Evolutionary conservation across 2,797 vertebrate genomes (phyloP), one percentile per base, ranked within the genome.

Genomic region (Caiman crocodilus): DNA sequence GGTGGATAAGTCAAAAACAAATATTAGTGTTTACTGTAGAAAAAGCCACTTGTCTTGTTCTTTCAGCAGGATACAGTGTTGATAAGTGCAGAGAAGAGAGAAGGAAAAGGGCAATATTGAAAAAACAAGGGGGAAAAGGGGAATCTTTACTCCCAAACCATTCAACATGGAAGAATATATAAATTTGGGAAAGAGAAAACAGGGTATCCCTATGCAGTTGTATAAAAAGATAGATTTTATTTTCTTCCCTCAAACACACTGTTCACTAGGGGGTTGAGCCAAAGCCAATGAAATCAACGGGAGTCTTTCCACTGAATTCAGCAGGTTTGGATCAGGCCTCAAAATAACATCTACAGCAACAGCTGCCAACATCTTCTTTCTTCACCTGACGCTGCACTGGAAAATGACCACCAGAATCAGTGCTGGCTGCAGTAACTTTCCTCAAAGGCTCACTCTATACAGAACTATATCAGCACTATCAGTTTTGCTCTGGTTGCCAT

Each of bases 221-320:
- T 3, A 3, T 0, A 87, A 69, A 4, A 2, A 55, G 76, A 15
- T 58, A 78, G 88, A 58, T 4, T 57, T 50, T 1, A 0, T 0
- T 16, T 17, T 26, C 35, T 90, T 35, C 32, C 82, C 69, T 81
- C 23, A 21, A n/a, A 42, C 0, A 0, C 7, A 13, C 13, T 57
- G 32, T 1, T 5, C 56, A 88, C 28, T 28, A 57, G 26, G 30
- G 14, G 14, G 71, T 42, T 14, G 80, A 82, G 61, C 65, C 84
- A 60, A n/a, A 0, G 0, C 42, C 10, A 20, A 28, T 23, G 63
- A 79, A 7, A 63, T 18, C 58, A 60, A 14, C 0, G 0, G 1
- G 0, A 81, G 57, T 28, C 64, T 81, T 84, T 85, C 90, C 80
- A 90, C 55, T 73, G 67, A 21, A 61, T 78, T 1, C 86, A 61